phyloP scores from a whole-genome alignment of 2,113 vertebrate genomes.

The Kryptolebias marmoratus region DNA sequence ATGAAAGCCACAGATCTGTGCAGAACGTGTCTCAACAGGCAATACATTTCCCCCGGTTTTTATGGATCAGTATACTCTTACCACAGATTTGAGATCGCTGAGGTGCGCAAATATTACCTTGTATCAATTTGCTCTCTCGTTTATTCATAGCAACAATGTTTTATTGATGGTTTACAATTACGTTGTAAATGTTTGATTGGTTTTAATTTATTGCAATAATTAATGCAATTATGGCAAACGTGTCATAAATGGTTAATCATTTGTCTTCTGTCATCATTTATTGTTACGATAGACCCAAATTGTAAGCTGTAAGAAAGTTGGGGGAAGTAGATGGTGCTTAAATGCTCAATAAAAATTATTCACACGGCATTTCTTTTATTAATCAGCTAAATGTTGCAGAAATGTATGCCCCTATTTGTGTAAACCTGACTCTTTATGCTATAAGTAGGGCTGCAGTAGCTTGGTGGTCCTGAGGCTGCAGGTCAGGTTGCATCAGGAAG shows the following conservation, averaged over 20 bases:
- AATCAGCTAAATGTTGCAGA: too few relatives aligned
- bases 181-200: conserved; percentile 33
- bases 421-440: not conserved
- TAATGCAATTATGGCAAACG: conserved; percentile 7
- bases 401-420: not conserved
- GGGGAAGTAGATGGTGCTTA: too few relatives aligned
- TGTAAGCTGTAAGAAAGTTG: not conserved
- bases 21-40: conserved; percentile 72
- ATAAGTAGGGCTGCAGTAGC: not conserved
- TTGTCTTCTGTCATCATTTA: not conserved
- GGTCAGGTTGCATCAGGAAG: too few relatives aligned
- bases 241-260: not conserved
- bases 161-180: conserved; percentile 49
- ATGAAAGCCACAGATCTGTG: conserved; percentile 72
- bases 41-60: conserved; percentile 62
- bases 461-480: too few relatives aligned
- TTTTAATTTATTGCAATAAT: conserved; percentile 53
- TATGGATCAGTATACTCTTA: conserved; percentile 76
- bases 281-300: not conserved
- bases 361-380: too few relatives aligned
- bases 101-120: conserved; percentile 68
- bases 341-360: too few relatives aligned
- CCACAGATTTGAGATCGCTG: conserved; percentile 68
- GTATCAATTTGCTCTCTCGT: conserved; percentile 66
- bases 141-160: conserved; percentile 64